Conservation (phyloP, 2,113 vertebrate species). For the Alligator sinensis region DNA sequence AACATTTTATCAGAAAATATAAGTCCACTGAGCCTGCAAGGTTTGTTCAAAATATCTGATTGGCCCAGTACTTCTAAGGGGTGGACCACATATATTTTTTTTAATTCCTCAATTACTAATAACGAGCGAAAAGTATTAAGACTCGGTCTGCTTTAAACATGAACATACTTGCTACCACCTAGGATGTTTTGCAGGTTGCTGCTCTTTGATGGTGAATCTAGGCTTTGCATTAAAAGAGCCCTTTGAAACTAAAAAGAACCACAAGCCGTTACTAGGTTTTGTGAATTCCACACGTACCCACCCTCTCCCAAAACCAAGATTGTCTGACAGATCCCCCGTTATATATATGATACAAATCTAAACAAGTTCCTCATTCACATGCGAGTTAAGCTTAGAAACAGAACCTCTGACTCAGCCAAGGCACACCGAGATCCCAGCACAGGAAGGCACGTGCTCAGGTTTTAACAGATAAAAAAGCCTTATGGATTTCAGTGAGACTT, state of each 20-base stretch:
- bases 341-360: neutral
- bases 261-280: accelerated
- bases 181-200: neutral
- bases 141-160: neutral
- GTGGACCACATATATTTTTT: neutral
- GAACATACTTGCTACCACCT: neutral
- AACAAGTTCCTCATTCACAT: accelerated
- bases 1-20: too few relatives aligned
- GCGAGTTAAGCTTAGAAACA: accelerated
- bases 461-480: slow-evolving; percentile 12
- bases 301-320: neutral
- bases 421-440: neutral
- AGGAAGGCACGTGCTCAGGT: neutral
- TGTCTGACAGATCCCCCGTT: neutral
- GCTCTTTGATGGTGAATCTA: neutral
- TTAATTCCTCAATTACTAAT: neutral
- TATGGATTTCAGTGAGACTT: slow-evolving; percentile 41
- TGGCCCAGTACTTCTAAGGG: neutral
- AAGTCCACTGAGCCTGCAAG: too few relatives aligned
- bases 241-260: neutral
- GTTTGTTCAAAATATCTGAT: too few relatives aligned
- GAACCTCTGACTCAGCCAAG: neutral
- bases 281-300: accelerated
- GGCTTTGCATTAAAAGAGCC: neutral
- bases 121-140: neutral